Percentiles rank a stretch among this genome's conserved stretches.
Evolutionary conservation across 1,140 invertebrate genomes (phyloP).

Genomic region (Drosophila persimilis): DNA sequence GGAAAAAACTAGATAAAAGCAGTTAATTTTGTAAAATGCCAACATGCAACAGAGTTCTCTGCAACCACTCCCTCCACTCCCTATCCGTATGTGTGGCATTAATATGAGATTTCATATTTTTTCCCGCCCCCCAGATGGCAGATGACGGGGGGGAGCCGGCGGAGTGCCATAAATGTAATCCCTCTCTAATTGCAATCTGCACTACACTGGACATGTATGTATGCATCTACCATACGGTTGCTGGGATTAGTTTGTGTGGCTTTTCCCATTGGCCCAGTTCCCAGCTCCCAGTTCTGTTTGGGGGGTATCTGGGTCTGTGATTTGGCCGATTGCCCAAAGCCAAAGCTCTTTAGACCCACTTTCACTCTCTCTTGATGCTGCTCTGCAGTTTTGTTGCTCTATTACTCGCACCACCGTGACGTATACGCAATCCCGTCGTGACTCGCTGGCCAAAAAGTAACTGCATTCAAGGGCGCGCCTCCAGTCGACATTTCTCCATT

Average conservation of each 20-base stretch:
- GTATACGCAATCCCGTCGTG: constrained; percentile 38
- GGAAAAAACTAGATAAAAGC: constrained; percentile 62
- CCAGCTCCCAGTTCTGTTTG: constrained; percentile 46
- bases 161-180: constrained; percentile 13
- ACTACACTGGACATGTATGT: constrained; percentile 5
- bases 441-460: constrained; percentile 40
- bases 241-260: constrained; percentile 46
- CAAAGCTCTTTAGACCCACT: constrained; percentile 34
- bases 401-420: constrained; percentile 5
- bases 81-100: not conserved
- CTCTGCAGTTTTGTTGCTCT: too few relatives aligned
- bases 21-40: constrained; percentile 60
- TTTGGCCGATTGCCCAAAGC: constrained; percentile 50
- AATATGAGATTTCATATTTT: constrained; percentile 33
- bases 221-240: constrained; percentile 11
- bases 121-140: constrained; percentile 6
- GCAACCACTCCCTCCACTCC: not conserved
- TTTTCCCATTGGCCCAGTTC: constrained; percentile 57
- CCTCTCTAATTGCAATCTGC: constrained; percentile 37
- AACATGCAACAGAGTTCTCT: constrained; percentile 11
- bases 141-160: not conserved
- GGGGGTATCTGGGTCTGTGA: not conserved
- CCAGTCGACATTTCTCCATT: constrained; percentile 22
- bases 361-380: constrained; percentile 21
- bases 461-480: constrained; percentile 63